phyloP scores from a whole-genome alignment of 2,888 invertebrate genomes.

The Papilio protenor region DNA sequence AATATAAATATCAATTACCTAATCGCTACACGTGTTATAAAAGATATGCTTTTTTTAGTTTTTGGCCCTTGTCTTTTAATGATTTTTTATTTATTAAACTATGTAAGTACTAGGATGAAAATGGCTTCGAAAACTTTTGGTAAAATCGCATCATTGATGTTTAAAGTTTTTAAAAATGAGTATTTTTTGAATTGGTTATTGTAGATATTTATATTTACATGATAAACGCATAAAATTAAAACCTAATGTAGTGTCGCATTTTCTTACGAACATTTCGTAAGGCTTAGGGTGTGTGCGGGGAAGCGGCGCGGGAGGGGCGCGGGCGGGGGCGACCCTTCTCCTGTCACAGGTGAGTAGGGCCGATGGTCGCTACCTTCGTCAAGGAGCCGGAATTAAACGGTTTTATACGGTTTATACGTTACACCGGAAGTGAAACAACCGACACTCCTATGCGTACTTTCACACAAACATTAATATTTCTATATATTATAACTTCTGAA shows the following conservation, averaged over 20 bases:
- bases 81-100: too few relatives aligned
- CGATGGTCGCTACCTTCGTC: conserved; percentile 63
- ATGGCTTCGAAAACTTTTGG: too few relatives aligned
- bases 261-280: background rate
- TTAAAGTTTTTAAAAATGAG: too few relatives aligned
- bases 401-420: conserved; percentile 32
- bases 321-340: conserved; percentile 44
- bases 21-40: too few relatives aligned
- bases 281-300: background rate
- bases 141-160: too few relatives aligned
- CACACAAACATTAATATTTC: background rate
- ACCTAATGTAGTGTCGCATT: background rate
- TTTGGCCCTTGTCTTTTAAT: too few relatives aligned
- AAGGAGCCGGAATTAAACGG: conserved; percentile 56
- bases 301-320: background rate
- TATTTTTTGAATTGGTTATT: background rate
- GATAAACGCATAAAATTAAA: too few relatives aligned
- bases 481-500: too few relatives aligned
- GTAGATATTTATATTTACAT: background rate
- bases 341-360: conserved; percentile 60
- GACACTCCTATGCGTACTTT: background rate
- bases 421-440: conserved; percentile 27
- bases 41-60: too few relatives aligned
- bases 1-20: too few relatives aligned
- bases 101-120: too few relatives aligned